Evolutionary conservation across 2,113 vertebrate genomes (phyloP).

Genomic region (Oncorhynchus gorbuscha): DNA sequence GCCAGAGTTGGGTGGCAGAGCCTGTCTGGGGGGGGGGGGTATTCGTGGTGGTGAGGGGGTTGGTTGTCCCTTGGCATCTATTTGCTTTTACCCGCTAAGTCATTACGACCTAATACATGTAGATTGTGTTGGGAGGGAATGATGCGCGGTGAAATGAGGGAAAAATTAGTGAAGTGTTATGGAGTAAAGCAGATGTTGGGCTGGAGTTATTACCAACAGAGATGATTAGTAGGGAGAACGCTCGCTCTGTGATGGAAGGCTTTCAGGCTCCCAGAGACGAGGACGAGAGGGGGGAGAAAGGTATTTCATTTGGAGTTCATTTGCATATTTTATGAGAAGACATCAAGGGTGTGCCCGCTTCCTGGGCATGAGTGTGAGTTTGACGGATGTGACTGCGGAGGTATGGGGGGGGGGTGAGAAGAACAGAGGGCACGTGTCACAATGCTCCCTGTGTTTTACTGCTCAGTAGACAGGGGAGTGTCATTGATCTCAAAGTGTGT

Average conservation of each 20-base stretch:
- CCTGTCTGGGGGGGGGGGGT: constrained; percentile 75
- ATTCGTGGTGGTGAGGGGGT: background rate
- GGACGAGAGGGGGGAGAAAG: constrained; percentile 45
- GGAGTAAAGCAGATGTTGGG: constrained; percentile 94
- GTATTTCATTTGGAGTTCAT: constrained; percentile 33
- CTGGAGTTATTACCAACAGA: constrained; percentile 93
- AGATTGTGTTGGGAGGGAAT: constrained; percentile 89
- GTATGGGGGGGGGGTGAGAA: background rate
- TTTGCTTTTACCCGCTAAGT: constrained; percentile 98
- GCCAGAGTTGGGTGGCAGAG: constrained; percentile 82
- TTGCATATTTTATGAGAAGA: constrained; percentile 34
- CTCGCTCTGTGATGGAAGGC: constrained; percentile 73
- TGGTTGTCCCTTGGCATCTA: constrained; percentile 87
- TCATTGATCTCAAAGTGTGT: background rate
- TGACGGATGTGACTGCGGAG: constrained; percentile 6
- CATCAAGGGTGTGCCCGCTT: background rate
- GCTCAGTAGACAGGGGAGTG: background rate
- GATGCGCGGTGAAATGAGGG: constrained; percentile 89
- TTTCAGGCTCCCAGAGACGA: constrained; percentile 72
- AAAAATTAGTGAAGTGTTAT: constrained; percentile 94
- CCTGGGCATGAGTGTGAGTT: constrained; percentile 1
- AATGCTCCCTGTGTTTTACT: background rate
- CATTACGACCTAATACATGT: constrained; percentile 97
- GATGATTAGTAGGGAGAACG: constrained; percentile 84
- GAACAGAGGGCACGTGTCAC: constrained; percentile 22